phyloP scores from a whole-genome alignment of 2,113 vertebrate genomes.

The Rhinoderma darwinii region DNA sequence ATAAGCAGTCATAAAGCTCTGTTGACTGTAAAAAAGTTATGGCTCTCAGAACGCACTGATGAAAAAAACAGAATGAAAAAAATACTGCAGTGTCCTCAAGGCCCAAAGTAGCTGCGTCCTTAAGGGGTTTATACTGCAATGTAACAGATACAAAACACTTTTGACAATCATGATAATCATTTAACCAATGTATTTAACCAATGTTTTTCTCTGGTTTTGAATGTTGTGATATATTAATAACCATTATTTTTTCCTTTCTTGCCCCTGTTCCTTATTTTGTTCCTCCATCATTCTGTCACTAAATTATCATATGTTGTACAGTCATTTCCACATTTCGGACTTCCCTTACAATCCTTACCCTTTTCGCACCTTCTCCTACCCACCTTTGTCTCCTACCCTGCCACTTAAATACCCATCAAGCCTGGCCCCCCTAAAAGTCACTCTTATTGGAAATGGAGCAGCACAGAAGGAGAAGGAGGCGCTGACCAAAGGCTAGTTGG shows the following conservation, averaged over 20 bases:
- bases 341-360: slow-evolving; percentile 12
- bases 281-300: slow-evolving; percentile 21
- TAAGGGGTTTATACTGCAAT: not conserved
- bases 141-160: not conserved
- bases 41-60: too few relatives aligned
- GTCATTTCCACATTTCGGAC: slow-evolving; percentile 15
- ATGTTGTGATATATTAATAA: slow-evolving; percentile 40
- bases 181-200: slow-evolving; percentile 25
- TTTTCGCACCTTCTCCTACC: not conserved
- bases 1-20: too few relatives aligned
- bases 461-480: slow-evolving; percentile 37
- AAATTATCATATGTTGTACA: not conserved
- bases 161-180: not conserved
- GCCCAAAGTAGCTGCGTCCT: too few relatives aligned
- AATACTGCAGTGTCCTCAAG: too few relatives aligned
- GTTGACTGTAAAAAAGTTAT: too few relatives aligned
- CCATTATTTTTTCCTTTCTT: slow-evolving; percentile 30
- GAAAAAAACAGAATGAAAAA: too few relatives aligned
- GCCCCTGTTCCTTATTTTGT: slow-evolving; percentile 3
- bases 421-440: slow-evolving; percentile 1
- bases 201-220: slow-evolving; percentile 14
- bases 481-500: slow-evolving; percentile 58
- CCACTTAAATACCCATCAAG: slow-evolving; percentile 56
- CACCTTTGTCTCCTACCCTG: slow-evolving; percentile 24
- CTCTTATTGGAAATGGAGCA: slow-evolving; percentile 47